Percentiles rank a stretch among this genome's conserved stretches.
Evolutionary conservation across 2,113 vertebrate species (phyloP).

Genomic region (Trinectes maculatus): DNA sequence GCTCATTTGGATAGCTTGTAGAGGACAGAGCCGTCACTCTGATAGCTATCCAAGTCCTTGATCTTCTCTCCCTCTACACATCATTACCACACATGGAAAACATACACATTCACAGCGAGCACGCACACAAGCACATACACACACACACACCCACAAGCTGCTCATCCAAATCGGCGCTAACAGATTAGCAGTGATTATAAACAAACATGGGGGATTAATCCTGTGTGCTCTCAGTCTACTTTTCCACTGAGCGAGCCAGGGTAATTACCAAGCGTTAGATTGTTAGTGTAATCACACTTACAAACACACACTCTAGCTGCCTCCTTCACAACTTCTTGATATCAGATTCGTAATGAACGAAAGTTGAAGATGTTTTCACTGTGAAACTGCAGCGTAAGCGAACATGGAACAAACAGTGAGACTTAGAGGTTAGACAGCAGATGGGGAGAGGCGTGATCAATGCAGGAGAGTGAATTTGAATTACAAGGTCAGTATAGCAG

Average conservation of each 20-base stretch:
- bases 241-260: conserved; percentile 74
- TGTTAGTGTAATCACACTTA: conserved; percentile 64
- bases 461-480: too few species aligned
- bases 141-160: conserved; percentile 51
- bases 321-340: conserved; percentile 36
- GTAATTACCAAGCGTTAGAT: conserved; percentile 76
- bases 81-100: conserved; percentile 73
- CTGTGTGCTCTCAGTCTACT: conserved; percentile 74
- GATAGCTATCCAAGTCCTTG: conserved; percentile 75
- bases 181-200: conserved; percentile 84
- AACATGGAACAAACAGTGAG: conserved; percentile 1
- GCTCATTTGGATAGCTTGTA: conserved; percentile 65
- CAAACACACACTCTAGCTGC: conserved; percentile 15
- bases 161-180: conserved; percentile 68
- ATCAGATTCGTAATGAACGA: conserved; percentile 38
- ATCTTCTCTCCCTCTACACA: conserved; percentile 84
- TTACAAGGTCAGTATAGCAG: not conserved
- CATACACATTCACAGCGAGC: conserved; percentile 58
- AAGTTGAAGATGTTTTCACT: conserved; percentile 30
- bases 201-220: conserved; percentile 82
- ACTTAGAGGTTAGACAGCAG: not conserved
- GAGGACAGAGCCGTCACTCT: conserved; percentile 68
- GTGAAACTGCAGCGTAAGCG: conserved; percentile 15
- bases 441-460: too few species aligned
- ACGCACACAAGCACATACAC: conserved; percentile 56